Conservation (phyloP, 2,888 invertebrate species). For the Drosophila stalkeri region DNA sequence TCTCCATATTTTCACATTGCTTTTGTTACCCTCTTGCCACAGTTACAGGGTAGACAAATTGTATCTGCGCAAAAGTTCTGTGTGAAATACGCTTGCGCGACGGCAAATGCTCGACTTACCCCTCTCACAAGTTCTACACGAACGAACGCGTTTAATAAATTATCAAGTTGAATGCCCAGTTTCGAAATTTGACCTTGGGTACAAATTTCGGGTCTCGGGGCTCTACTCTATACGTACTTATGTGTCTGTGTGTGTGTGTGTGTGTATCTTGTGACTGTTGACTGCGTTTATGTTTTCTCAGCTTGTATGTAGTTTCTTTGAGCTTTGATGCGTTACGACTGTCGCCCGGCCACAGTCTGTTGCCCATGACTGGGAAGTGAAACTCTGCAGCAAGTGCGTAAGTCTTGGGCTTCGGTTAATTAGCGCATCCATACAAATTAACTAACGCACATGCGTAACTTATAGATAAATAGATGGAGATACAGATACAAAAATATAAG, state of each 20-base stretch:
- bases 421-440: slow-evolving; percentile 72
- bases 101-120: slow-evolving; percentile 47
- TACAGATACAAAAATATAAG: slow-evolving; percentile 7
- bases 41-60: background rate
- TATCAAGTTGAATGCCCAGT: slow-evolving; percentile 83
- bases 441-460: slow-evolving; percentile 77
- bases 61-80: slow-evolving; percentile 50
- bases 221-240: slow-evolving; percentile 30
- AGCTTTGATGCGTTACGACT: slow-evolving; percentile 57
- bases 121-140: slow-evolving; percentile 59
- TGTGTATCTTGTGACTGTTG: slow-evolving; percentile 15
- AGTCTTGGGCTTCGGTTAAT: slow-evolving; percentile 59
- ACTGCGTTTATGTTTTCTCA: slow-evolving; percentile 15
- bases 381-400: slow-evolving; percentile 51
- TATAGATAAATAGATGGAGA: slow-evolving; percentile 9
- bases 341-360: slow-evolving; percentile 47
- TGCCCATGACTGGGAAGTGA: slow-evolving; percentile 31
- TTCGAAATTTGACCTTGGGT: slow-evolving; percentile 83
- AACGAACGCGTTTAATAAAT: slow-evolving; percentile 80
- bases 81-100: slow-evolving; percentile 65
- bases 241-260: slow-evolving; percentile 2
- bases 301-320: slow-evolving; percentile 45
- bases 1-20: no score
- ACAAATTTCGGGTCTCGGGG: slow-evolving; percentile 73
- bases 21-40: background rate